Evolutionary conservation across 92 coral and sea anemone species (phyloP).

Genomic region (Pocillopora grandis): DNA sequence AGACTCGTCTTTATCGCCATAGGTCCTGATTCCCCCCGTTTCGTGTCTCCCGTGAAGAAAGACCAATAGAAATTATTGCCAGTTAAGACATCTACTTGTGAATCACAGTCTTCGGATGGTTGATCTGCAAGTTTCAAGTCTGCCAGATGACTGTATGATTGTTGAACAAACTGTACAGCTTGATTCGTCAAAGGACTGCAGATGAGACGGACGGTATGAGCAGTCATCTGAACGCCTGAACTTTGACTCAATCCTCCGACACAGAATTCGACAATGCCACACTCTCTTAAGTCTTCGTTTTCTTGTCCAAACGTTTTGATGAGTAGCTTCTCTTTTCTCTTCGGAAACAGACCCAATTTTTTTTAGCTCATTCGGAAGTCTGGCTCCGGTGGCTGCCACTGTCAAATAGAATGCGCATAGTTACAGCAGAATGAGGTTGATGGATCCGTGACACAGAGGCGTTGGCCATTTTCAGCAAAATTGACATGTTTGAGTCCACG

Average conservation of each 20-base stretch:
- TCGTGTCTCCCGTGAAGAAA: slow-evolving; percentile 41
- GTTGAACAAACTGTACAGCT: slow-evolving; percentile 39
- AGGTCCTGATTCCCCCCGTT: slow-evolving; percentile 61
- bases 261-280: slow-evolving; percentile 44
- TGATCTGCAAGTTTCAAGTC: slow-evolving; percentile 36
- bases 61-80: slow-evolving; percentile 56
- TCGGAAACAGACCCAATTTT: slow-evolving; percentile 25
- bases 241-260: slow-evolving; percentile 15
- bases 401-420: slow-evolving; percentile 29
- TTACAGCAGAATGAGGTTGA: background rate
- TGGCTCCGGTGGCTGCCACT: slow-evolving; percentile 48
- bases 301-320: slow-evolving; percentile 48
- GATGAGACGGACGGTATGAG: slow-evolving; percentile 20
- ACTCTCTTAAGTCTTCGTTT: slow-evolving; percentile 24
- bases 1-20: slow-evolving; percentile 51
- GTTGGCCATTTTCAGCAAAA: background rate
- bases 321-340: slow-evolving; percentile 33
- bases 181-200: slow-evolving; percentile 42
- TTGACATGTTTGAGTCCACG: background rate
- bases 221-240: background rate
- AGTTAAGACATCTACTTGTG: slow-evolving; percentile 40
- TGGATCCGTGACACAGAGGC: background rate
- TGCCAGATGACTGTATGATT: slow-evolving; percentile 29
- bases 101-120: background rate
- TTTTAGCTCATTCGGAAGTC: slow-evolving; percentile 23